These are phyloP conservation scores for Sepiola atlantica DNA, from an alignment of 2,888 invertebrate genomes.

Conservation along the genomic window DNA sequence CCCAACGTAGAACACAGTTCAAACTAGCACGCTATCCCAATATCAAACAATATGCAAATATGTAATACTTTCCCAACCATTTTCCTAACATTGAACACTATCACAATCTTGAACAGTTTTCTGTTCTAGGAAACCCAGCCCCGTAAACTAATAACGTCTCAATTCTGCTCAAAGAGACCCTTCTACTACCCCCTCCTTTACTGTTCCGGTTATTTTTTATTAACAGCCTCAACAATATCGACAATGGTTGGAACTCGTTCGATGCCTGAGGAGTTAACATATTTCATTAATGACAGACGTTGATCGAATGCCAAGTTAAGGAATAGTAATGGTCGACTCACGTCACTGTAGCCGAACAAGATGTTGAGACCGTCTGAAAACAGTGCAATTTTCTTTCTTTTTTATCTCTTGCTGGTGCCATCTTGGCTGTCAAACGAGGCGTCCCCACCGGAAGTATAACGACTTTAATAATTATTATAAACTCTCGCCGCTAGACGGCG, in stretches of 20 bases:
- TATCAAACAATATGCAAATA: too few species aligned
- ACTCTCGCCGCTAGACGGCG: neutral
- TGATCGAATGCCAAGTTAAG: neutral
- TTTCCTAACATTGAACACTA: too few species aligned
- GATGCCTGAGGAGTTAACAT: neutral
- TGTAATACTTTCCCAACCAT: too few species aligned
- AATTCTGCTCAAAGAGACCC: neutral
- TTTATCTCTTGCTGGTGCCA: constrained; percentile 32
- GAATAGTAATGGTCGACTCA: neutral
- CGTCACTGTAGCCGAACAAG: neutral
- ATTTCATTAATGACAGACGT: neutral
- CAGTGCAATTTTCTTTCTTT: neutral
- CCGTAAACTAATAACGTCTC: too few species aligned
- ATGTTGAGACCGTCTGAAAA: constrained; percentile 15
- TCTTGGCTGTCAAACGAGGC: constrained; percentile 5
- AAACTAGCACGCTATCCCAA: too few species aligned
- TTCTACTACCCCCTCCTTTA: neutral
- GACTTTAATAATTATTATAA: neutral
- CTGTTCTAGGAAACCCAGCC: too few species aligned
- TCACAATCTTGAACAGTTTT: too few species aligned
- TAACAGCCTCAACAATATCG: neutral
- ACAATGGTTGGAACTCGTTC: neutral
- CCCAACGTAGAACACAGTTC: too few species aligned
- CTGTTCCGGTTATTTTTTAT: neutral
- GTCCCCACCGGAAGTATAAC: neutral